phyloP scores from a whole-genome alignment of 2,888 invertebrate genomes.

The Acleris laterana region DNA sequence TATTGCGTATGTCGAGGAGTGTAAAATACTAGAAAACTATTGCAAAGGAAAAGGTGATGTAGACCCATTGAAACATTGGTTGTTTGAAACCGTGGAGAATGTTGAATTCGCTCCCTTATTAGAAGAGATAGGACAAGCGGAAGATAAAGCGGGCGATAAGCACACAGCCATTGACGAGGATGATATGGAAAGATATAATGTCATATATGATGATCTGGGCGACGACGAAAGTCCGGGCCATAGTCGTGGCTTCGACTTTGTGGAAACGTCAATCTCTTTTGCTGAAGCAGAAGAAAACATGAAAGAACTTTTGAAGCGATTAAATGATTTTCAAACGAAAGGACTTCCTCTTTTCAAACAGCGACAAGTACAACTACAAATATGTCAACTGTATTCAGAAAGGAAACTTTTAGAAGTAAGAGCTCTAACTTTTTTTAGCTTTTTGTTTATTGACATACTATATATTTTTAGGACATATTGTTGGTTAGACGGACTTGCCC shows the following conservation, averaged over 20 bases:
- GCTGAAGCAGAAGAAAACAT: constrained; percentile 45
- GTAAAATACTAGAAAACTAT: constrained; percentile 43
- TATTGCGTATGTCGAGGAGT: constrained; percentile 43
- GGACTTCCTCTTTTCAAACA: constrained; percentile 32
- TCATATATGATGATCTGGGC: constrained; percentile 55
- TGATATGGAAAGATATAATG: constrained; percentile 43
- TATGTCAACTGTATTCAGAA: constrained; percentile 42
- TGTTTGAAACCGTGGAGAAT: constrained; percentile 53
- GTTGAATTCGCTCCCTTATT: constrained; percentile 8
- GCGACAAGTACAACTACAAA: constrained; percentile 43
- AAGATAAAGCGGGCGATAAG: constrained; percentile 36
- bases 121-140: constrained; percentile 40
- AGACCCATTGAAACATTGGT: constrained; percentile 58
- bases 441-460: no score
- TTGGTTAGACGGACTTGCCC: no score
- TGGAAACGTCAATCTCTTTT: constrained; percentile 49
- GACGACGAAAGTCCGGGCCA: constrained; percentile 37
- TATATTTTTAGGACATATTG: no score
- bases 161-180: constrained; percentile 47
- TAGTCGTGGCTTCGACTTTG: constrained; percentile 34
- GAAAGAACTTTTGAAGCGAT: constrained; percentile 42
- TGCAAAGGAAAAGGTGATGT: constrained; percentile 42
- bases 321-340: constrained; percentile 23
- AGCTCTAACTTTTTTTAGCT: neutral
- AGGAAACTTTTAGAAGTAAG: constrained; percentile 58